phyloP scores from a whole-genome alignment of 2,113 vertebrate species.

The Scomber japonicus region DNA sequence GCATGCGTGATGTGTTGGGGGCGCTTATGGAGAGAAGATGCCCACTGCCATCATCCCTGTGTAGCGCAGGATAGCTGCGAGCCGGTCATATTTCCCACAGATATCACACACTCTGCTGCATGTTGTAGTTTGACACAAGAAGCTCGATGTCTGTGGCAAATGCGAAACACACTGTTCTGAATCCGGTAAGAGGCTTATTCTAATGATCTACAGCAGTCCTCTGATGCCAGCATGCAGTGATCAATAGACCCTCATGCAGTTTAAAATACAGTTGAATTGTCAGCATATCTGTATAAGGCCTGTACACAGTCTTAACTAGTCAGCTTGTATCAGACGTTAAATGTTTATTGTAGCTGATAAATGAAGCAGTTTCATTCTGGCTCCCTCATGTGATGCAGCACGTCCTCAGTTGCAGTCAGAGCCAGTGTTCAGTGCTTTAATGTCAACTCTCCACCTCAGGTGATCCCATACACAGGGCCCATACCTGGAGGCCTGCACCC shows the following conservation, averaged over 20 bases:
- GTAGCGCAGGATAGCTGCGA: constrained; percentile 38
- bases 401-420: not conserved
- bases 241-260: not conserved
- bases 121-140: constrained; percentile 39
- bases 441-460: constrained; percentile 71
- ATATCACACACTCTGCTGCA: constrained; percentile 35
- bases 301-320: not conserved
- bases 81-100: constrained; percentile 29
- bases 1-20: constrained; percentile 50
- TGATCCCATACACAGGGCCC: constrained; percentile 90
- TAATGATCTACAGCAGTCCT: not conserved
- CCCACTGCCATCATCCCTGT: constrained; percentile 30
- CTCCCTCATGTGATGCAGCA: not conserved
- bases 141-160: constrained; percentile 85
- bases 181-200: constrained; percentile 81
- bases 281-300: not conserved
- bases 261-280: not conserved
- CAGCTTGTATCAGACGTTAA: too few species aligned
- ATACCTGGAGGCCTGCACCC: constrained; percentile 89
- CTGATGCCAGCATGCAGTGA: constrained; percentile 1
- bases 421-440: not conserved
- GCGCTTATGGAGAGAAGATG: constrained; percentile 56
- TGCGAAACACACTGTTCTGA: constrained; percentile 83
- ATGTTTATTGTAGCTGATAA: not conserved
- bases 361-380: not conserved